These are phyloP conservation scores for Podarcis siculus DNA, from an alignment of 2,797 vertebrate species.

Conservation along the genomic window DNA sequence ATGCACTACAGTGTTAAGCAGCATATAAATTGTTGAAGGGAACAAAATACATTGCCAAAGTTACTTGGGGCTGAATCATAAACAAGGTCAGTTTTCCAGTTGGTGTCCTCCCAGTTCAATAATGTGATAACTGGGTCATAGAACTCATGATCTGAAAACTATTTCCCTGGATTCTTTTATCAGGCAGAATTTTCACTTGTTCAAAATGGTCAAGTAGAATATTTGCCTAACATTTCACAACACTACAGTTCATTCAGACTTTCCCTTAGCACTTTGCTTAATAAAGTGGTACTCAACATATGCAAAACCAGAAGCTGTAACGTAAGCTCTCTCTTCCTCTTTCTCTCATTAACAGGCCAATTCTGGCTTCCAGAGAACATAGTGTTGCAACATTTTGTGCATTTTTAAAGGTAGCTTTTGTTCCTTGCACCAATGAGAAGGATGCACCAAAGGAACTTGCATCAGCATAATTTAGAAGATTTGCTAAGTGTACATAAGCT, in stretches of 20 bases:
- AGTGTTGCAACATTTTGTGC: background rate
- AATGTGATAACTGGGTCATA: background rate
- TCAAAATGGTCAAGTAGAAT: background rate
- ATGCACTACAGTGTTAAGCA: too few species aligned
- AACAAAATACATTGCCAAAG: too few species aligned
- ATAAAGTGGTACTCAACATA: background rate
- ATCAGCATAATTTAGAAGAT: background rate
- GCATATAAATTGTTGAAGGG: too few species aligned
- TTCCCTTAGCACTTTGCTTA: background rate
- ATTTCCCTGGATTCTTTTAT: background rate
- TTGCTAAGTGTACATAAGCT: background rate
- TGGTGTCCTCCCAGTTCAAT: background rate
- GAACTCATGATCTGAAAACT: background rate
- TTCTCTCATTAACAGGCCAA: background rate
- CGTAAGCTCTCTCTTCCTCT: background rate
- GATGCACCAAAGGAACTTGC: background rate
- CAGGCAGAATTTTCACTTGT: background rate
- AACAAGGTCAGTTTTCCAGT: background rate
- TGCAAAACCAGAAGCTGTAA: background rate
- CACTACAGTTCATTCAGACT: background rate
- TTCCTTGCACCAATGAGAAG: background rate
- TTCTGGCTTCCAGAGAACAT: background rate
- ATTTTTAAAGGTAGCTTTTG: background rate
- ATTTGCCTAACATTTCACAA: constrained; percentile 25
- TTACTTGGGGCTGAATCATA: background rate